Evolutionary conservation across 53 echinoderm and acorn worm genomes (phyloP).

Genomic region (Astropecten irregularis): DNA sequence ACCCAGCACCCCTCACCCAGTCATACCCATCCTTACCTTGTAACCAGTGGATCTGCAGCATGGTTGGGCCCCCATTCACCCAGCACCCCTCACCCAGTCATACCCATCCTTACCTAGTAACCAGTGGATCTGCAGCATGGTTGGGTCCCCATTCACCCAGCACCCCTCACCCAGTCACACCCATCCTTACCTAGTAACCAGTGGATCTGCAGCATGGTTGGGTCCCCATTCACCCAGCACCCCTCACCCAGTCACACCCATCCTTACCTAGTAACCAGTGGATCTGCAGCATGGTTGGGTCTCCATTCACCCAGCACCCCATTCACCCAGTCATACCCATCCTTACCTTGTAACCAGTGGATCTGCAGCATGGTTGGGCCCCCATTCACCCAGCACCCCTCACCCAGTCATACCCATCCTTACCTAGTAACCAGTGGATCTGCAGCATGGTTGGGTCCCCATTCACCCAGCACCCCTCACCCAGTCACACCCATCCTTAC

Average conservation of each 20-base stretch:
- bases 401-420: conserved; percentile 78
- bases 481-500: conserved; percentile 81
- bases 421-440: too few species aligned
- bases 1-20: conserved; percentile 75
- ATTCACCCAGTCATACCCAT: conserved; percentile 77
- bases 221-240: conserved; percentile 87
- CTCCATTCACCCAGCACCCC: conserved; percentile 87
- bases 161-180: conserved; percentile 72
- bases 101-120: conserved; percentile 85
- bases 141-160: conserved; percentile 91
- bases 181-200: conserved; percentile 89
- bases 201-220: conserved; percentile 95
- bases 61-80: conserved; percentile 94
- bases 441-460: conserved; percentile 96
- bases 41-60: too few species aligned
- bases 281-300: conserved; percentile 95
- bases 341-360: too few species aligned
- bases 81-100: conserved; percentile 72
- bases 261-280: too few species aligned
- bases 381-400: conserved; percentile 85
- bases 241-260: conserved; percentile 77
- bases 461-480: conserved; percentile 79
- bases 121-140: too few species aligned
- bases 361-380: conserved; percentile 95
- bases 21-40: conserved; percentile 83